Evolutionary conservation across 1,140 invertebrate species (phyloP).

Genomic region (Pissodes strobi): DNA sequence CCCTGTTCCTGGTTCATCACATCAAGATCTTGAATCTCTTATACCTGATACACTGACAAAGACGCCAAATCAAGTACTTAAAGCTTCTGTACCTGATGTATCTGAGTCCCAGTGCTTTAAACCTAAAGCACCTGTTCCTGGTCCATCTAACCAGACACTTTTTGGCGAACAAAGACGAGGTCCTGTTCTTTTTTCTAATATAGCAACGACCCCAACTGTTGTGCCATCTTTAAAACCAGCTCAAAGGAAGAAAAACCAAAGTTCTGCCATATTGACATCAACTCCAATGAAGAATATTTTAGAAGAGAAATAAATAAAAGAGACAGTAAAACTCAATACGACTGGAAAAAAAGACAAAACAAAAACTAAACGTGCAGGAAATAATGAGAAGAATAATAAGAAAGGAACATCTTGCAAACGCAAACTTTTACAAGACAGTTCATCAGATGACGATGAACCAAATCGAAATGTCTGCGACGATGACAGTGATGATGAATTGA

Average conservation of each 20-base stretch:
- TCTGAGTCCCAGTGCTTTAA: too few relatives aligned
- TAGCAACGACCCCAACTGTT: slow-evolving; percentile 22
- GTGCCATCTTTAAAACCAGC: slow-evolving; percentile 25
- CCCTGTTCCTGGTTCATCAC: too few relatives aligned
- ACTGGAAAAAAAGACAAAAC: slow-evolving; percentile 32
- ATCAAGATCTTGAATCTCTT: too few relatives aligned
- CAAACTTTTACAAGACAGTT: slow-evolving; percentile 21
- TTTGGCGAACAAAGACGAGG: background rate
- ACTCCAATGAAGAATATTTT: slow-evolving; percentile 45
- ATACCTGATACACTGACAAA: too few relatives aligned
- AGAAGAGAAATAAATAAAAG: slow-evolving; percentile 46
- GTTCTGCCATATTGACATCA: slow-evolving; percentile 44
- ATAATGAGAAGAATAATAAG: slow-evolving; percentile 37
- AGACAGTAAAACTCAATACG: slow-evolving; percentile 38
- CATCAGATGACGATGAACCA: slow-evolving; percentile 21
- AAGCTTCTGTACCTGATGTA: too few relatives aligned
- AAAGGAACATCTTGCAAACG: slow-evolving; percentile 6
- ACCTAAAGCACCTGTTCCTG: too few relatives aligned
- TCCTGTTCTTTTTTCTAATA: slow-evolving; percentile 1
- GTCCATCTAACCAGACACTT: background rate
- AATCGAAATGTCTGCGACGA: slow-evolving; percentile 40
- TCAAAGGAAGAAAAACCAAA: slow-evolving; percentile 38
- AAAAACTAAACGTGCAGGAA: slow-evolving; percentile 36
- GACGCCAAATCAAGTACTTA: too few relatives aligned
- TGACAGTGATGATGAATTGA: slow-evolving; percentile 42